Evolutionary conservation across 2,888 invertebrate species (phyloP).

Genomic region (Oegoconia quadripuncta): DNA sequence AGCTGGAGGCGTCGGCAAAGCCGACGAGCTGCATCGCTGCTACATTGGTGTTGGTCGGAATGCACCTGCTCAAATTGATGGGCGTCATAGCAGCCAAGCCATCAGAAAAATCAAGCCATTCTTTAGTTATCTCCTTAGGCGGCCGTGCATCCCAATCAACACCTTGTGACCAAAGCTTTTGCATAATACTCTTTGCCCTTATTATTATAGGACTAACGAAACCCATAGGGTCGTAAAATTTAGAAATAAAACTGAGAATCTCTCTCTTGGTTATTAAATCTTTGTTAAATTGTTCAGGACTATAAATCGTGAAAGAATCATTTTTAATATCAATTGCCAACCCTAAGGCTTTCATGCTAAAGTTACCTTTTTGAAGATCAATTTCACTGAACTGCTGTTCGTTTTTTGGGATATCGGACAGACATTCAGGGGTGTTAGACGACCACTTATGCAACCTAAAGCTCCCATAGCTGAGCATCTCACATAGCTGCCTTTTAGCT

Average conservation of each 20-base stretch:
- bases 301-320: constrained; percentile 6
- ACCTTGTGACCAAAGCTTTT: constrained; percentile 14
- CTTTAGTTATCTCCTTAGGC: constrained; percentile 1
- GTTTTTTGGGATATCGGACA: not conserved
- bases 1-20: constrained; percentile 16
- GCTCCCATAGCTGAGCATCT: no score
- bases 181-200: constrained; percentile 15
- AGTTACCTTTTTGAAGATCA: constrained; percentile 4
- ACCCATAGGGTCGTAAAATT: constrained; percentile 20
- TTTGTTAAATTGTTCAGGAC: constrained; percentile 3
- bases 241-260: constrained; percentile 16
- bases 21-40: constrained; percentile 14
- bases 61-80: constrained; percentile 4
- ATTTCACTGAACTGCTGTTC: constrained; percentile 1
- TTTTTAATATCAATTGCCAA: not conserved
- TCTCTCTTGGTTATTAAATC: constrained; percentile 14
- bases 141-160: constrained; percentile 10
- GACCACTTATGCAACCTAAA: no score
- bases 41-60: not conserved
- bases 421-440: no score
- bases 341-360: constrained; percentile 3
- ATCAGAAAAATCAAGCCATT: constrained; percentile 14
- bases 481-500: no score
- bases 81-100: constrained; percentile 10
- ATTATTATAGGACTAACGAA: constrained; percentile 15